Evolutionary conservation across 2,888 invertebrate genomes (phyloP).

Genomic region (Eilema griseolum): DNA sequence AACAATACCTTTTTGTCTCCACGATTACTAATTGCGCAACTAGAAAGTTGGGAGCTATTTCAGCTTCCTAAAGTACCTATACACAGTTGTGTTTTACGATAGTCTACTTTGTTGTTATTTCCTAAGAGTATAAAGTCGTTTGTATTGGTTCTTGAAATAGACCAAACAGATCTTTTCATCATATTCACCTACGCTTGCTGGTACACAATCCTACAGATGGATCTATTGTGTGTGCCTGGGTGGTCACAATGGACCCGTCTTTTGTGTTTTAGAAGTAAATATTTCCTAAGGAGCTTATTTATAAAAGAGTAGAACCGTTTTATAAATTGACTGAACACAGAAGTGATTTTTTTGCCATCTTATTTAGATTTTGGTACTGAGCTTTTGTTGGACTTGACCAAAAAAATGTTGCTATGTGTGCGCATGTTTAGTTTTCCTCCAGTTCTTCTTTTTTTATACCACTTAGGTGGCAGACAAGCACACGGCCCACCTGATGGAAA

Average conservation of each 20-base stretch:
- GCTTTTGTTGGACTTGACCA: too few species aligned
- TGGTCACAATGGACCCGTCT: not conserved
- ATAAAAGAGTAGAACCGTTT: not conserved
- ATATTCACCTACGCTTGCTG: not conserved
- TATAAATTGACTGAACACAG: not conserved
- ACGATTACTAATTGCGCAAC: not conserved
- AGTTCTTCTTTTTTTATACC: too few species aligned
- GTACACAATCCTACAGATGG: not conserved
- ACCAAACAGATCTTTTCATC: not conserved
- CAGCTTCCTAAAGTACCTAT: not conserved
- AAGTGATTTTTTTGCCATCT: not conserved
- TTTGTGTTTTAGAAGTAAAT: conserved; percentile 4
- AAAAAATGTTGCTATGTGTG: too few species aligned
- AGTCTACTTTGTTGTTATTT: not conserved
- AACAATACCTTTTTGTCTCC: conserved; percentile 4
- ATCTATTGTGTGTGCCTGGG: conserved; percentile 1
- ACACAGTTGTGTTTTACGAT: not conserved
- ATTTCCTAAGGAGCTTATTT: conserved; percentile 1
- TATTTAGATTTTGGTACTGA: not conserved
- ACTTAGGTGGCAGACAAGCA: too few species aligned
- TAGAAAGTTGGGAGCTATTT: not conserved
- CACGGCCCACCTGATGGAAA: too few species aligned
- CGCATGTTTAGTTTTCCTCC: too few species aligned
- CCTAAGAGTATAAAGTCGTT: not conserved
- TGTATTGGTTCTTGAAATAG: conserved; percentile 7